Conservation (phyloP, 2,888 invertebrate genomes). For the Cantharis lateralis region DNA sequence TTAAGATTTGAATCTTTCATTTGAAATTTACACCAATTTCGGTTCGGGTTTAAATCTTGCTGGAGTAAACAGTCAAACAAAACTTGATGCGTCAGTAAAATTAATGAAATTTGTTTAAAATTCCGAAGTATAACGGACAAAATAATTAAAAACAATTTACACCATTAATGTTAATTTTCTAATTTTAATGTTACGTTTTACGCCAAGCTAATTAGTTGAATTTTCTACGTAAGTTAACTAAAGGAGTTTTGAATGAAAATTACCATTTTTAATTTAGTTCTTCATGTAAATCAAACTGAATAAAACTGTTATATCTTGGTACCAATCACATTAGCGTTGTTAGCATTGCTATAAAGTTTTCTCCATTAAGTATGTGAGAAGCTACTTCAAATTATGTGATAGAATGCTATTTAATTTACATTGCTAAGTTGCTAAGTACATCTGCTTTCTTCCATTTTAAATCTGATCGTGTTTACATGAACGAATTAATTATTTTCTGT, state of each 20-base stretch:
- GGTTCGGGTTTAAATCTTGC: neutral
- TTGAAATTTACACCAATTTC: neutral
- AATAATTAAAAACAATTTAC: neutral
- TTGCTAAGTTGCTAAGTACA: neutral
- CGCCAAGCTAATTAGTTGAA: neutral
- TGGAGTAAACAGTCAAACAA: too few species aligned
- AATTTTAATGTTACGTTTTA: neutral
- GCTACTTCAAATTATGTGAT: conserved; percentile 10
- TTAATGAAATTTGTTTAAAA: neutral
- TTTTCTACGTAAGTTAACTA: neutral
- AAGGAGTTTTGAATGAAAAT: neutral
- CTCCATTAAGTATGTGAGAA: conserved; percentile 24
- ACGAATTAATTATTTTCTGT: neutral
- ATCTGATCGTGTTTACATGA: neutral
- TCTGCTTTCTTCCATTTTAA: neutral
- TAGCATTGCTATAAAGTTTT: neutral
- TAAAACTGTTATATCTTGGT: conserved; percentile 1
- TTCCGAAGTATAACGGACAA: neutral
- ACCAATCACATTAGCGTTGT: conserved; percentile 32
- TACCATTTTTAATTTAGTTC: neutral
- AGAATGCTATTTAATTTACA: conserved; percentile 1
- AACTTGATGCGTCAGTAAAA: too few species aligned
- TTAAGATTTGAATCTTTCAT: neutral
- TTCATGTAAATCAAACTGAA: neutral
- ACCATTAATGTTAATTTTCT: neutral